These are phyloP conservation scores for Stenodera caucasica DNA, from an alignment of 2,888 invertebrate genomes.

Conservation along the genomic window DNA sequence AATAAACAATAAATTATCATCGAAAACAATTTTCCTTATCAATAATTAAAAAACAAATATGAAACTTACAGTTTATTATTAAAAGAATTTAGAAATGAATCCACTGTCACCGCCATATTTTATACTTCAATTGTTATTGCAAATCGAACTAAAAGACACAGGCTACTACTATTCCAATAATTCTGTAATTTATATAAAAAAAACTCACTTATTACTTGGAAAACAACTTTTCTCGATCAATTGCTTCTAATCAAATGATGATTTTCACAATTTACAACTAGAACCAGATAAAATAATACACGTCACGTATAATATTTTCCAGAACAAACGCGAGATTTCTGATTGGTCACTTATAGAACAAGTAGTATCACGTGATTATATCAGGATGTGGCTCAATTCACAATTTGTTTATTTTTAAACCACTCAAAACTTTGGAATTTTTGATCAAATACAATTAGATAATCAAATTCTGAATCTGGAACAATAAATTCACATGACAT, in stretches of 20 bases:
- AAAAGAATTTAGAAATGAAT: slow-evolving; percentile 70
- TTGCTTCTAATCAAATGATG: slow-evolving; percentile 4
- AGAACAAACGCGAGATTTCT: slow-evolving; percentile 24
- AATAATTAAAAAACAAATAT: slow-evolving; percentile 3
- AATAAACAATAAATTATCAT: slow-evolving; percentile 7
- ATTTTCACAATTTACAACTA: slow-evolving; percentile 12
- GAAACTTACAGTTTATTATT: slow-evolving; percentile 70
- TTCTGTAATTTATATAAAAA: background rate
- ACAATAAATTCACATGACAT: too few relatives aligned
- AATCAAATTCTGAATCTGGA: too few relatives aligned
- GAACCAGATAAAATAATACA: slow-evolving; percentile 26
- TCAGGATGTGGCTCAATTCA: background rate
- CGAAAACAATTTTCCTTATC: background rate
- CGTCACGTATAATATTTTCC: slow-evolving; percentile 28
- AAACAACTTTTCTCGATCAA: background rate
- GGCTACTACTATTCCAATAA: background rate
- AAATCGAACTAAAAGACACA: background rate
- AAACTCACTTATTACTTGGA: slow-evolving; percentile 4
- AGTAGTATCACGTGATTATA: slow-evolving; percentile 13
- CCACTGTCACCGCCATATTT: slow-evolving; percentile 60
- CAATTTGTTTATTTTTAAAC: background rate
- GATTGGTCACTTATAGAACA: slow-evolving; percentile 11
- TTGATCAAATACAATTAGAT: too few relatives aligned
- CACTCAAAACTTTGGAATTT: too few relatives aligned
- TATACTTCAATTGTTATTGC: slow-evolving; percentile 24